These are phyloP conservation scores for Petrocephalus zakoni DNA, from an alignment of 2,113 vertebrate species.

Conservation along the genomic window DNA sequence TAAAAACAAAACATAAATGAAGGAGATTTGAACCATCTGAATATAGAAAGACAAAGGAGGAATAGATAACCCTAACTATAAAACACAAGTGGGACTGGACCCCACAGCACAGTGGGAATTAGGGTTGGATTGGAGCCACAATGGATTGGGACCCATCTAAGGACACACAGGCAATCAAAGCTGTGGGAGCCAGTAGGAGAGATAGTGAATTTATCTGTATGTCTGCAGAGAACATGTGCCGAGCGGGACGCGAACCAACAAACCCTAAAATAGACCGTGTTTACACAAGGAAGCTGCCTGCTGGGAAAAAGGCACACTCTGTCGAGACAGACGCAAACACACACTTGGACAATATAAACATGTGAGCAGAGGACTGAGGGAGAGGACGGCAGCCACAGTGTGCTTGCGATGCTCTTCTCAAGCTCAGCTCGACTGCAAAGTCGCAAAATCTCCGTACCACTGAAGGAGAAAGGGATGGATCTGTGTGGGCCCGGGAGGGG, in stretches of 20 bases:
- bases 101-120: not conserved
- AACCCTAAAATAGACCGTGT: not conserved
- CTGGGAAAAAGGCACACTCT: not conserved
- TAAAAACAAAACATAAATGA: not conserved
- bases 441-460: not conserved
- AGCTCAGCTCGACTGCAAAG: not conserved
- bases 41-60: not conserved
- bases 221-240: not conserved
- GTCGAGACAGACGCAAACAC: not conserved
- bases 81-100: not conserved
- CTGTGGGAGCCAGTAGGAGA: not conserved
- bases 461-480: not conserved
- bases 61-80: not conserved
- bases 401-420: not conserved
- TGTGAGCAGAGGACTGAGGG: not conserved
- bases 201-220: not conserved
- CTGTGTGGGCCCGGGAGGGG: not conserved
- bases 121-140: not conserved
- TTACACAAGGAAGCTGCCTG: not conserved
- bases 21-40: not conserved
- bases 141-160: not conserved
- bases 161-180: not conserved
- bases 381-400: not conserved
- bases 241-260: not conserved
- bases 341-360: not conserved